Evolutionary conservation across 2,888 invertebrate genomes (phyloP).

Genomic region (Drosophila anomelani): DNA sequence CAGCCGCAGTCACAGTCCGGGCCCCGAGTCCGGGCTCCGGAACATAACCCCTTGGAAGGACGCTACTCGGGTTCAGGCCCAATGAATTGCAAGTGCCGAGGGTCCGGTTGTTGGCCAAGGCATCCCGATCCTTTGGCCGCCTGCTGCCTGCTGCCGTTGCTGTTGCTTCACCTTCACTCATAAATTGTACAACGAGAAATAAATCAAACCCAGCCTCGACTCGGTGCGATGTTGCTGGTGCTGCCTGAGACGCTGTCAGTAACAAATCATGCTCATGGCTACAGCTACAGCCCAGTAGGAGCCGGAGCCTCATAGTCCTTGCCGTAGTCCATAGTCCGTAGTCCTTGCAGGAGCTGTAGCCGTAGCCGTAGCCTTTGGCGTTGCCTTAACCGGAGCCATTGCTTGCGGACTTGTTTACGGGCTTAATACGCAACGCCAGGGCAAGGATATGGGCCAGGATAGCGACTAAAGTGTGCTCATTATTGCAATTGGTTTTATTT

Average conservation of each 20-base stretch:
- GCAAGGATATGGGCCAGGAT: not conserved
- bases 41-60: conserved; percentile 41
- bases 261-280: conserved; percentile 80
- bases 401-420: conserved; percentile 69
- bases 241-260: conserved; percentile 78
- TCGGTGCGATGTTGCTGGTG: conserved; percentile 42
- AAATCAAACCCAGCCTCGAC: conserved; percentile 77
- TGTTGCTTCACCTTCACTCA: conserved; percentile 73
- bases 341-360: conserved; percentile 36
- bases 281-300: conserved; percentile 62
- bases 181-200: conserved; percentile 79
- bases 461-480: conserved; percentile 22
- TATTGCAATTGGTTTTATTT: not conserved
- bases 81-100: conserved; percentile 39
- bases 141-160: conserved; percentile 13
- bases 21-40: conserved; percentile 34
- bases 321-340: conserved; percentile 2
- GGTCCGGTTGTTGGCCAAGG: conserved; percentile 30
- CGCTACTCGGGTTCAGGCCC: conserved; percentile 29
- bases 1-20: conserved; percentile 45
- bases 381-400: conserved; percentile 36
- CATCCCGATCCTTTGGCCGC: conserved; percentile 18
- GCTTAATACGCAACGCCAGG: conserved; percentile 65
- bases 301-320: conserved; percentile 26
- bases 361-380: conserved; percentile 25